These are phyloP conservation scores for Leguminivora glycinivorella DNA, from an alignment of 1,140 invertebrate species.

Conservation along the genomic window DNA sequence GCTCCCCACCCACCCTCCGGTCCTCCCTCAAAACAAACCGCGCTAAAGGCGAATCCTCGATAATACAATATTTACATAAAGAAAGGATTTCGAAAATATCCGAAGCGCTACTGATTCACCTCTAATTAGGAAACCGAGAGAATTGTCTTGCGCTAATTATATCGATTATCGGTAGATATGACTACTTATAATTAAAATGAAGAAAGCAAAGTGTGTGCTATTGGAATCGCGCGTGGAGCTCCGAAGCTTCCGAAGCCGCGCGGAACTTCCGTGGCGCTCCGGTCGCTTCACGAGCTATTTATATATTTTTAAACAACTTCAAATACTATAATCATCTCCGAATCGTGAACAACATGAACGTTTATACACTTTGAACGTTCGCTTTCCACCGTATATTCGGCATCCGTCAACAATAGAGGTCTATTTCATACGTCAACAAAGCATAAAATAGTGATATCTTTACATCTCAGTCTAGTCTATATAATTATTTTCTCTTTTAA, in stretches of 20 bases:
- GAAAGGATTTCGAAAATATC: conserved; percentile 60
- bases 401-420: conserved; percentile 64
- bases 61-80: conserved; percentile 76
- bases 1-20: conserved; percentile 11
- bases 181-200: conserved; percentile 75
- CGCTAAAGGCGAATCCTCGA: conserved; percentile 68
- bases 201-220: conserved; percentile 70
- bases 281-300: conserved; percentile 41
- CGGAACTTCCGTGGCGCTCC: background rate
- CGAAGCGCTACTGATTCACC: conserved; percentile 74
- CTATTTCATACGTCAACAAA: conserved; percentile 74
- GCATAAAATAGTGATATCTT: conserved; percentile 79
- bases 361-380: conserved; percentile 54
- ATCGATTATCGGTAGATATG: conserved; percentile 60
- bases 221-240: conserved; percentile 60
- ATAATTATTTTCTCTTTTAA: conserved; percentile 75
- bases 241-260: conserved; percentile 30
- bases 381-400: conserved; percentile 53
- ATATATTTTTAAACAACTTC: conserved; percentile 60
- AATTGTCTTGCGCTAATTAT: conserved; percentile 60
- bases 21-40: conserved; percentile 47
- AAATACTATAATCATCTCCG: conserved; percentile 59
- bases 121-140: conserved; percentile 73
- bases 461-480: conserved; percentile 78
- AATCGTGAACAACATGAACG: conserved; percentile 61